These are phyloP conservation scores for Leucosticte australis DNA, from an alignment of 2,113 vertebrate species.

Conservation along the genomic window DNA sequence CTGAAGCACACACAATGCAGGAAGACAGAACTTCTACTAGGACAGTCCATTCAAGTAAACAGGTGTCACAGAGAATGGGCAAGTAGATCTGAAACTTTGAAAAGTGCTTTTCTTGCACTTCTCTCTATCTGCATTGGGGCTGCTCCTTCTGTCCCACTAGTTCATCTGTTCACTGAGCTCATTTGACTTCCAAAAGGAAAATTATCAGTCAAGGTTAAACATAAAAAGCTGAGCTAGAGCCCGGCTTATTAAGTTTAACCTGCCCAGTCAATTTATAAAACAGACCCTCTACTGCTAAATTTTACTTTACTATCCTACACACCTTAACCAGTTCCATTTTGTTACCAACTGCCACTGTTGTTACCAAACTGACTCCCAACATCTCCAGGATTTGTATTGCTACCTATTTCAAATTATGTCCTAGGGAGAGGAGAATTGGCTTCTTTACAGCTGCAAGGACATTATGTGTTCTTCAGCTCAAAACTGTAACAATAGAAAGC, in stretches of 20 bases:
- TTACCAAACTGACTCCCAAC: background rate
- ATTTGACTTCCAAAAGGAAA: too few species aligned
- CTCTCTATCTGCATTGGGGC: too few species aligned
- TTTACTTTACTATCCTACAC: background rate
- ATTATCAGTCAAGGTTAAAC: too few species aligned
- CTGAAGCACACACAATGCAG: background rate
- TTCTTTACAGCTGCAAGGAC: background rate
- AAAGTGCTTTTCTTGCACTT: too few species aligned
- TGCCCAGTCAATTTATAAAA: background rate
- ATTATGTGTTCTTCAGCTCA: background rate
- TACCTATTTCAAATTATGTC: background rate
- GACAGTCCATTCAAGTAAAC: background rate
- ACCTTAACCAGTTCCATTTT: background rate
- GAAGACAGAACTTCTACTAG: background rate
- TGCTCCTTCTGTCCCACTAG: too few species aligned
- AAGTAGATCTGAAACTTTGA: background rate
- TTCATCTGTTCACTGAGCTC: too few species aligned
- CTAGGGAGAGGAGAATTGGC: background rate
- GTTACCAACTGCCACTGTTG: background rate
- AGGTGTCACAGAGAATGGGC: background rate
- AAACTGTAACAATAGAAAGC: background rate
- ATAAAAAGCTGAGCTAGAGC: background rate
- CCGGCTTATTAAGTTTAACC: background rate
- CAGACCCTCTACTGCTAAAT: background rate
- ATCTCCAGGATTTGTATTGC: background rate